Base-by-base conservation (phyloP, 1,140 invertebrate genomes). In the Drosophila pseudoananassae region DNA sequence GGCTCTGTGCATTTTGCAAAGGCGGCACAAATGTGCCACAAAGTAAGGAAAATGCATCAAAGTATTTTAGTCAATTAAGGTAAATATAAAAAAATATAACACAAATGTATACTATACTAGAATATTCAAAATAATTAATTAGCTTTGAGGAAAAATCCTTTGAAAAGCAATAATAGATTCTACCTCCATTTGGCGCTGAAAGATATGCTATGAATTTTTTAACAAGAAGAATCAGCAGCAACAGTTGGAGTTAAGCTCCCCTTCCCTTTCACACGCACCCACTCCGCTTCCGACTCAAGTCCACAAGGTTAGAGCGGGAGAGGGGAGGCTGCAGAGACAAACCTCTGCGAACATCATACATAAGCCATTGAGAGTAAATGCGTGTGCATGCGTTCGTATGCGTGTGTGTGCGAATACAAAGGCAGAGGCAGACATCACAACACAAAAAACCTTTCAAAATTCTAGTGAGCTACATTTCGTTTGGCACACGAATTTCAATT, bases 381-480 rank as follows among this genome's bases (percentile, higher is more conserved):
- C 4, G 14, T 29, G 46, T 7, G n/a, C 51, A 9, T 10, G 10
- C 20, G 20, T 20, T 20, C 17, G 17, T 8, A 20, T 38, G 7
- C 38, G 56, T 53, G 4, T 58, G 49, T 14, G n/a, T 43, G 50
- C 40, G 52, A 36, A 59, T 20, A 69, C 68, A 76, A 73, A 73
- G 50, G 43, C 51, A 45, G 60, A 38, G 20, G 51, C 71, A 58
- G 64, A 71, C 58, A 69, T 80, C 73, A 43, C 40, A 65, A 82
- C 77, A 80, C 77, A 80, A 80, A 80, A 81, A 81, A 68, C 78
- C 78, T 81, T 81, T 81, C 77, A 80, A 81, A 81, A 81, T 73
- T 79, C 54, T 71, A 76, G 77, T 66, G 49, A 70, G 65, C 53
- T 61, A 69, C 76, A 78, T 20, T 68, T 68, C 75, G 69, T 59